Evolutionary conservation across 2,888 invertebrate genomes (phyloP).

Genomic region (Andrena praecox): DNA sequence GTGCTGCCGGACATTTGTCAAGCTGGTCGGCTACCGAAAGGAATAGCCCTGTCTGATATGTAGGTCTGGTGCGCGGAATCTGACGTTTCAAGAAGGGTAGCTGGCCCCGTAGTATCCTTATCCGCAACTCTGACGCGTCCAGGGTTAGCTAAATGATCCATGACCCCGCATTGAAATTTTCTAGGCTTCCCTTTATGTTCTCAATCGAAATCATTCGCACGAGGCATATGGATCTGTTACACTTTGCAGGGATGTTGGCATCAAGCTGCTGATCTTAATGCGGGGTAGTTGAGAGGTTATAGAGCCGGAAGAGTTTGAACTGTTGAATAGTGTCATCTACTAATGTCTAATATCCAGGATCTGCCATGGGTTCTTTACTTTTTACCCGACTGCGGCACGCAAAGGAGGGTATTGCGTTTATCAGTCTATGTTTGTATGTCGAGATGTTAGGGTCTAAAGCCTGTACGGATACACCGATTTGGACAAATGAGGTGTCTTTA

Average conservation of each 20-base stretch:
- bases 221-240: slow-evolving; percentile 23
- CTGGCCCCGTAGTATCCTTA: slow-evolving; percentile 72
- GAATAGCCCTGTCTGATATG: slow-evolving; percentile 71
- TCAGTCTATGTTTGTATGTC: too few relatives aligned
- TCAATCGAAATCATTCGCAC: slow-evolving; percentile 43
- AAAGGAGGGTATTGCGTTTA: too few relatives aligned
- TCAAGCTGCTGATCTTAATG: background rate
- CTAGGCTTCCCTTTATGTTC: slow-evolving; percentile 26
- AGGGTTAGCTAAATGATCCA: slow-evolving; percentile 71
- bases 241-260: slow-evolving; percentile 10
- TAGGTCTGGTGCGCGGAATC: slow-evolving; percentile 69
- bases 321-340: too few relatives aligned
- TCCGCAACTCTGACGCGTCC: slow-evolving; percentile 71
- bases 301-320: too few relatives aligned
- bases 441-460: too few relatives aligned
- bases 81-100: slow-evolving; percentile 77
- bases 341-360: too few relatives aligned
- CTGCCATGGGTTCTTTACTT: too few relatives aligned
- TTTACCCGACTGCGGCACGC: too few relatives aligned
- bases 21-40: slow-evolving; percentile 58
- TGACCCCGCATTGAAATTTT: slow-evolving; percentile 47
- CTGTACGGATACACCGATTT: too few relatives aligned
- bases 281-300: too few relatives aligned
- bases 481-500: too few relatives aligned
- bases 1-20: slow-evolving; percentile 77